Base-by-base conservation (phyloP, 1,140 invertebrate species). In the Scaptomyza montana region DNA sequence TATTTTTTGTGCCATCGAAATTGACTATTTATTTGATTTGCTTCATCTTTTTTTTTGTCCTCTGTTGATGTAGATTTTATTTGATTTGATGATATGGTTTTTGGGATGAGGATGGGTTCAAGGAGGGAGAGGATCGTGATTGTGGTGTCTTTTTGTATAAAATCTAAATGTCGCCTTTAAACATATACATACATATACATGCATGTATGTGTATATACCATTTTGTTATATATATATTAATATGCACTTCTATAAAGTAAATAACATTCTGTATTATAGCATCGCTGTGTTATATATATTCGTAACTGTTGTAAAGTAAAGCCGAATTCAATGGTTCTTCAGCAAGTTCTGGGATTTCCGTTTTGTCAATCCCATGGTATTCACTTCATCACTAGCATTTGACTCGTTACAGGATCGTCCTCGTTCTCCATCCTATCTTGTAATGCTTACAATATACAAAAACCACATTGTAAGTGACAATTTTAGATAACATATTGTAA, bases 1-100 rank as follows among this genome's bases (percentile, higher is more conserved):
- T 51, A 8, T 30, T 36, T 78, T 64, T 64, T 77, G 71, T 69
- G 66, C 59, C 59, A 71, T 72, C 55, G 70, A 76, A 87, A 87
- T 87, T 87, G 82, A 87, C 82, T 87, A 89, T 82, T 76, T 82
- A 78, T 87, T 87, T 87, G 78, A 87, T 87, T 87, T 73, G 72
- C 65, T 50, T 77, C 63, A 65, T 53, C 43, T 70, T 63, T 74
- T 63, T 74, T 41, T 46, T 67, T 46, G 12, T 16, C 16, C 16
- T 16, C 16, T 16, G 16, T 16, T 16, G 16, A 16, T 16, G 16
- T 16, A 16, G 16, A 16, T 16, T 16, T 51, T n/a, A 13, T 51
- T n/a, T 50, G 33, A 53, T 74, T 39, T 70, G 46, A 57, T 62
- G 45, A 36, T 45, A 6, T 54, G 30, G 39, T 9, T 36, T 7